These are phyloP conservation scores for Pseudomyrmex cubaensis DNA, from an alignment of 1,140 invertebrate species.

Conservation along the genomic window DNA sequence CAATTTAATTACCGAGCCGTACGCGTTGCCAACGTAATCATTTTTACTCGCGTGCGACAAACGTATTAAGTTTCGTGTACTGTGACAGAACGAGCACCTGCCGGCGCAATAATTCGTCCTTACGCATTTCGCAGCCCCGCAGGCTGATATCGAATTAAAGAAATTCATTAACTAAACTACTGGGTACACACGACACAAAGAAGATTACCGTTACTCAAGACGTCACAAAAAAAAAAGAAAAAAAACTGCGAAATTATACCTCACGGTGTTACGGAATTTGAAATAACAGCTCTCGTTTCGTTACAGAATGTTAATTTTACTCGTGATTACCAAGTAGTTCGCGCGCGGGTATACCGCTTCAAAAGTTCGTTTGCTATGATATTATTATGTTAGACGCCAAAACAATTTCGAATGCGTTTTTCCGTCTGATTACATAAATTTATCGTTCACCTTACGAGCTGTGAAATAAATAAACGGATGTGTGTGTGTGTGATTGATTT, in stretches of 20 bases:
- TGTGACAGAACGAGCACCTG: conserved; percentile 58
- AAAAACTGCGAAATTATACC: conserved; percentile 35
- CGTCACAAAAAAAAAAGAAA: not conserved
- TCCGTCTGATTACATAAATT: conserved; percentile 34
- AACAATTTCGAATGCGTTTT: conserved; percentile 37
- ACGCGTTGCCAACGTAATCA: conserved; percentile 54
- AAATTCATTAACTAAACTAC: conserved; percentile 60
- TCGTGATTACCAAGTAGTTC: conserved; percentile 29
- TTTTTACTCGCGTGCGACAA: conserved; percentile 65
- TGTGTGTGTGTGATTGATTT: conserved; percentile 38
- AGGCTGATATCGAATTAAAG: conserved; percentile 70
- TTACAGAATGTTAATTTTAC: conserved; percentile 52
- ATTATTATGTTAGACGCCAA: conserved; percentile 9
- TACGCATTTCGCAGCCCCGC: conserved; percentile 22
- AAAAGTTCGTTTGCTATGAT: conserved; percentile 7
- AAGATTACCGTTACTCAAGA: conserved; percentile 36
- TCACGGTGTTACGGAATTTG: not conserved
- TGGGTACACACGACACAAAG: conserved; percentile 49
- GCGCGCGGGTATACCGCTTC: not conserved
- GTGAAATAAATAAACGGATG: not conserved
- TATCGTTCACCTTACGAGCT: conserved; percentile 32
- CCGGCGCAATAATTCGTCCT: conserved; percentile 61
- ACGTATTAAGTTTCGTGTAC: conserved; percentile 60
- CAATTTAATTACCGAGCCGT: conserved; percentile 50
- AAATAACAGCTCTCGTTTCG: conserved; percentile 32